These are phyloP conservation scores for Sebastes ruberrimus DNA, from an alignment of 2,797 vertebrate species.

Conservation along the genomic window DNA sequence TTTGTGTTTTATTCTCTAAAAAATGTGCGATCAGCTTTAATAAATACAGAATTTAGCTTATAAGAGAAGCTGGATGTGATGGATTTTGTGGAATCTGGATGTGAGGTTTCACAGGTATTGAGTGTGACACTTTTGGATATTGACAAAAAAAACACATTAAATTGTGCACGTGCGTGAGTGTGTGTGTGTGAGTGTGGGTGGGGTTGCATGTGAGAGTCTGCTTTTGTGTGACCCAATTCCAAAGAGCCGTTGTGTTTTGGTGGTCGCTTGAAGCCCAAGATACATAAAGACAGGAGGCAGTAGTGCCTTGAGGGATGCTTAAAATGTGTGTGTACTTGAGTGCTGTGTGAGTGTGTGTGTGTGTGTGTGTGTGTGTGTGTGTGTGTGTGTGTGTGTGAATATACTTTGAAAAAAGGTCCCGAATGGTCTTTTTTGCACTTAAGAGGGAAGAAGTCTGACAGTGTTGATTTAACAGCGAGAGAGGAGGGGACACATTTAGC, in stretches of 20 bases:
- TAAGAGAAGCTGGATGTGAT: neutral
- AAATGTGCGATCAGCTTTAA: neutral
- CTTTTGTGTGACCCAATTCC: conserved; percentile 69
- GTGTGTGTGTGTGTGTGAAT: neutral
- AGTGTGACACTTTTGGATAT: neutral
- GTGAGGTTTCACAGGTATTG: neutral
- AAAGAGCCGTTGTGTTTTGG: conserved; percentile 49
- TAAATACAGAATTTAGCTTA: neutral
- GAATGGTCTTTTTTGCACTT: conserved; percentile 3
- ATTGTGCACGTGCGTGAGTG: neutral
- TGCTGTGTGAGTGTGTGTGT: conserved; percentile 10
- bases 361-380: neutral
- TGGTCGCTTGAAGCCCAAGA: conserved; percentile 38
- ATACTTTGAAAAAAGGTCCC: conserved; percentile 14
- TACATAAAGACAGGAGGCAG: conserved; percentile 48
- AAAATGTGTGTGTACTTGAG: conserved; percentile 28
- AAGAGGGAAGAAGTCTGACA: conserved; percentile 4
- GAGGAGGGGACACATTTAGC: neutral
- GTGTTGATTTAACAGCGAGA: neutral
- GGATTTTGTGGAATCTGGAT: neutral
- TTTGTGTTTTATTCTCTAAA: neutral
- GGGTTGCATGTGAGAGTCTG: conserved; percentile 34
- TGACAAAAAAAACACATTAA: neutral
- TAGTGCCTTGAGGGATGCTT: conserved; percentile 50
- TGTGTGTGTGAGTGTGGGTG: neutral